Evolutionary conservation across 2,113 vertebrate genomes (phyloP), one percentile per base, ranked within the genome.

Genomic region (Micromys minutus): DNA sequence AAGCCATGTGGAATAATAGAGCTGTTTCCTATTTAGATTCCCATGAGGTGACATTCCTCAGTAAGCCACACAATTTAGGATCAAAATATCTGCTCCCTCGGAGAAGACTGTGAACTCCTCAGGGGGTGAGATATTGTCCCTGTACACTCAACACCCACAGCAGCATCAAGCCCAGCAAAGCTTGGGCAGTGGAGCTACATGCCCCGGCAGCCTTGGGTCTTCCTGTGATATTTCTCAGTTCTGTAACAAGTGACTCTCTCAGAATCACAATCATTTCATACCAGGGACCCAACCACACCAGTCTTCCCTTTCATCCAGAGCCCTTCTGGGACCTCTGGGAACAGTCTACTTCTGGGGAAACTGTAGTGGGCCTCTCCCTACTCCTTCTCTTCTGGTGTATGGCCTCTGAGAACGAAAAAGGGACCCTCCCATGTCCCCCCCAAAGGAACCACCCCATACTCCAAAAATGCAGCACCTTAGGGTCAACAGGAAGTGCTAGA

Each of bases 11-110:
- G 57, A 94, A 94, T 94, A 90, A 95, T 55, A 86, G 89, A 93
- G 75, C 72, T 17, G 7, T 80, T 95, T 95, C 94, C 93, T 94
- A 71, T 96, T 96, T 69, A 92, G 77, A 92, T 29, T 47, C 76
- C 85, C 42, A 4, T 11, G 72, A 71, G 63, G 10, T 22, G 72
- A 77, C 76, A 61, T 50, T 89, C 77, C 57, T 59, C 47, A 50
- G 29, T 55, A 85, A 80, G 19, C 36, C 71, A 87, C 52, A n/a
- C 39, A 72, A 90, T 69, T 57, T 0, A 0, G 69, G n/a, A 84
- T 42, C n/a, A 57, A 8, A 39, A 3, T n/a, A 39, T 76, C 21
- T 50, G 63, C 24, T 92, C 69, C 81, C 86, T 61, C 47, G 45
- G 36, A 0, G 15, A 75, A 55, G 84, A 79, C 4, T 31, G 29